Conservation (phyloP, 2,113 vertebrate species). For the Ellobius talpinus region DNA sequence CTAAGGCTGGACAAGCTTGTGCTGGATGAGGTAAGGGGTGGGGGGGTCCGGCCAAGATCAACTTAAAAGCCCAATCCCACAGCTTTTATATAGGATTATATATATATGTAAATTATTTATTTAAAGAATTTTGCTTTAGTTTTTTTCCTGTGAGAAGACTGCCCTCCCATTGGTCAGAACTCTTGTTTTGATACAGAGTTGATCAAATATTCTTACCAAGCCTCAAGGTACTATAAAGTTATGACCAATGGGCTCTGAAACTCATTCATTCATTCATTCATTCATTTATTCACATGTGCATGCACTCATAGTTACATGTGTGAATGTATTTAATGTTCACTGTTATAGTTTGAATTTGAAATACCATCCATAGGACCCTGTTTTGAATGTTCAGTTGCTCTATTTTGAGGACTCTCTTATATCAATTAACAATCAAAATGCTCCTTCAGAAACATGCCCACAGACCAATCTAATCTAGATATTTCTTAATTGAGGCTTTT, state of each 20-base stretch:
- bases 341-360: not conserved
- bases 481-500: not conserved
- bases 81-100: accelerated
- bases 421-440: not conserved
- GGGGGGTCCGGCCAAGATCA: not conserved
- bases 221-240: not conserved
- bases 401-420: not conserved
- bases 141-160: not conserved
- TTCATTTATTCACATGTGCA: too few species aligned
- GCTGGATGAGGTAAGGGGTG: not conserved
- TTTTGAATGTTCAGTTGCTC: not conserved
- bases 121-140: not conserved
- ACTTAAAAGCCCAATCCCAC: not conserved
- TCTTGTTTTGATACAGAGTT: not conserved
- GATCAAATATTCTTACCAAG: not conserved
- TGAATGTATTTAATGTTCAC: not conserved
- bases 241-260: not conserved
- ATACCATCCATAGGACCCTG: not conserved
- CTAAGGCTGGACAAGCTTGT: constrained; percentile 68
- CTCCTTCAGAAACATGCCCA: not conserved
- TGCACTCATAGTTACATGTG: too few species aligned
- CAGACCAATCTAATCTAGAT: not conserved
- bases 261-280: not conserved
- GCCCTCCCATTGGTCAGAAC: not conserved
- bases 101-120: too few species aligned